Percentiles rank a stretch among this genome's conserved stretches.
phyloP scores from a whole-genome alignment of 2,113 vertebrate genomes.

The Malurus alboscapulatus region DNA sequence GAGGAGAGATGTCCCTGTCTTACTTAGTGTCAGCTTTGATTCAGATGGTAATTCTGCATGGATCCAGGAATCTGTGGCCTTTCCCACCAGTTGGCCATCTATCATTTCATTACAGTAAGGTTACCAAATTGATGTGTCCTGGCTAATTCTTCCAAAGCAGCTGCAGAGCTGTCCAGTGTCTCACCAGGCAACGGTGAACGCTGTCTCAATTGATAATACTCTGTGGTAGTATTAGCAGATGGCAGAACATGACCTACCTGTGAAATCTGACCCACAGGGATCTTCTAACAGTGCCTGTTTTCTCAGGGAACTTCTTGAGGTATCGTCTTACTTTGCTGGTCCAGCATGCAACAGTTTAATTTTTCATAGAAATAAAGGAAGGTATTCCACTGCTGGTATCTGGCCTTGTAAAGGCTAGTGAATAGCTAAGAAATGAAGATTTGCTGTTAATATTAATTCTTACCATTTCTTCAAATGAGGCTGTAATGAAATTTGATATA shows the following conservation, averaged over 20 bases:
- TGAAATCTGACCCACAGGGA: background rate
- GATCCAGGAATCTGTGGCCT: background rate
- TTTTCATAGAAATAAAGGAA: background rate
- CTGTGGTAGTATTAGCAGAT: slow-evolving; percentile 29
- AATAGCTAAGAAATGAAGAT: slow-evolving; percentile 19
- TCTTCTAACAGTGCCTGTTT: background rate
- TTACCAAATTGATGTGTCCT: slow-evolving; percentile 21
- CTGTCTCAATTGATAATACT: slow-evolving; percentile 24
- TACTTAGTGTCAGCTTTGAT: background rate
- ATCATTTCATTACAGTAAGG: slow-evolving; percentile 57
- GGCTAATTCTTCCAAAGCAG: background rate
- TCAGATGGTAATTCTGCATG: slow-evolving; percentile 6
- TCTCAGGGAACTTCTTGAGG: background rate
- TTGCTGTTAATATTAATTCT: slow-evolving; percentile 34
- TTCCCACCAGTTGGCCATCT: slow-evolving; percentile 29
- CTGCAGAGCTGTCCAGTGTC: background rate
- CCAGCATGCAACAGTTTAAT: background rate
- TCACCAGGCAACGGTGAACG: background rate
- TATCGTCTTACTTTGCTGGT: background rate
- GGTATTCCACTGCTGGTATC: background rate
- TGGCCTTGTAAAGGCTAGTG: background rate
- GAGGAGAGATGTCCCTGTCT: slow-evolving; percentile 12
- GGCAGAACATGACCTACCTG: slow-evolving; percentile 1
- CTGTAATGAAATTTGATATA: slow-evolving; percentile 32
- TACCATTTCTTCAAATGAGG: background rate